Percentiles rank a stretch among this genome's conserved stretches.
Evolutionary conservation across 2,113 vertebrate species (phyloP).

Genomic region (Lepisosteus osseus): DNA sequence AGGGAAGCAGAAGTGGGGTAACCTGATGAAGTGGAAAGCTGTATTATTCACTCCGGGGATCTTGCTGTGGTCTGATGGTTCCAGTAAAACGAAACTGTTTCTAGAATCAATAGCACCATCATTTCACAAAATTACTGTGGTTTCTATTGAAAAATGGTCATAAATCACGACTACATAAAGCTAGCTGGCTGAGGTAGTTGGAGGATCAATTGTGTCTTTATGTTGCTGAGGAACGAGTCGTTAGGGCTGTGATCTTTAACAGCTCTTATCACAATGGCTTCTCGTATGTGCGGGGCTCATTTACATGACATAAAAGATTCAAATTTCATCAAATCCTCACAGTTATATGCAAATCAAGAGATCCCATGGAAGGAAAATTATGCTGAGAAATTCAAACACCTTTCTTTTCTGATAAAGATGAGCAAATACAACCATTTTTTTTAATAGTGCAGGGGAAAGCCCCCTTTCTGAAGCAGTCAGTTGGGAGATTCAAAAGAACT

Average conservation of each 20-base stretch:
- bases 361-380: neutral
- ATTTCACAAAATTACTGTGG: slow-evolving; percentile 78
- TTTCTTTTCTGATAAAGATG: neutral
- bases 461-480: no score
- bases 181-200: slow-evolving; percentile 19
- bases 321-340: neutral
- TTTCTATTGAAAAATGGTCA: slow-evolving; percentile 67
- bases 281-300: neutral
- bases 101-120: slow-evolving; percentile 81
- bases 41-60: slow-evolving; percentile 48
- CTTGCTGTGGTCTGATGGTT: slow-evolving; percentile 61
- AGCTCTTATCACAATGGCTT: neutral
- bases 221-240: neutral
- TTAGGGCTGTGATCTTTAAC: neutral
- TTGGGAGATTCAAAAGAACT: no score
- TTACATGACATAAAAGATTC: neutral
- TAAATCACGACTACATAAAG: slow-evolving; percentile 58
- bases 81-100: slow-evolving; percentile 72
- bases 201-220: slow-evolving; percentile 32
- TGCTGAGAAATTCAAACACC: neutral
- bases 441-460: neutral
- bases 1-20: slow-evolving; percentile 8
- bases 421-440: neutral
- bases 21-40: slow-evolving; percentile 61
- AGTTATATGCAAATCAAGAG: slow-evolving; percentile 2